Evolutionary conservation across 1,140 invertebrate genomes (phyloP), one percentile per base, ranked within the genome.

Genomic region (Laupala kohalensis): DNA sequence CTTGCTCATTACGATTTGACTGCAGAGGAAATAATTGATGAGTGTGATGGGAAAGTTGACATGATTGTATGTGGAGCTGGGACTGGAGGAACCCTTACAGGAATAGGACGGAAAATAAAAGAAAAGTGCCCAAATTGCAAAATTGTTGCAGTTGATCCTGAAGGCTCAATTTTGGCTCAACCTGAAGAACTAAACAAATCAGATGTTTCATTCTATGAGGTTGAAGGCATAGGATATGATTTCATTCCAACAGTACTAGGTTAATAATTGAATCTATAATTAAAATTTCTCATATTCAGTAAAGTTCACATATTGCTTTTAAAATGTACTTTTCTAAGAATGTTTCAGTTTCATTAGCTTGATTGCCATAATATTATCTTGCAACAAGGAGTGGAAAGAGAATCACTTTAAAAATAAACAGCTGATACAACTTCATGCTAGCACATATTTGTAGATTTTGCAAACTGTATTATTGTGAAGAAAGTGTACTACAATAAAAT

Each of bases 1-100:
- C 78, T 97, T 72, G 93, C 95, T 5, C 96, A 98, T 81, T 98
- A 96, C 80, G 95, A 98, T 77, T 86, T 86, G 70, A 97, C 96
- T 26, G 95, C 87, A 5, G 88, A 89, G 73, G 95, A 97, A 83
- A 96, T 98, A 75, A 82, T 95, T 25, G 82, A 89, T 67, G 89
- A 92, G 72, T 89, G 88, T 76, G 88, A 90, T 75, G 88, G 91
- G 72, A 87, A 89, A 77, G 77, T 96, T 24, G 92, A 96, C 80
- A 92, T 94, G 87, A 77, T 95, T 25, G 89, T 97, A 1, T 77
- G 86, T 25, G 88, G 90, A 13, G 91, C 94, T 25, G 96, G 96
- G 19, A 98, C 96, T 13, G 94, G 94, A 4, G 95, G 95, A 23
- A 96, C 95, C 0, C 84, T 95, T 13, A 87, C 87, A 27, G 96